phyloP scores from a whole-genome alignment of 2,888 invertebrate species.

The Labia minor region DNA sequence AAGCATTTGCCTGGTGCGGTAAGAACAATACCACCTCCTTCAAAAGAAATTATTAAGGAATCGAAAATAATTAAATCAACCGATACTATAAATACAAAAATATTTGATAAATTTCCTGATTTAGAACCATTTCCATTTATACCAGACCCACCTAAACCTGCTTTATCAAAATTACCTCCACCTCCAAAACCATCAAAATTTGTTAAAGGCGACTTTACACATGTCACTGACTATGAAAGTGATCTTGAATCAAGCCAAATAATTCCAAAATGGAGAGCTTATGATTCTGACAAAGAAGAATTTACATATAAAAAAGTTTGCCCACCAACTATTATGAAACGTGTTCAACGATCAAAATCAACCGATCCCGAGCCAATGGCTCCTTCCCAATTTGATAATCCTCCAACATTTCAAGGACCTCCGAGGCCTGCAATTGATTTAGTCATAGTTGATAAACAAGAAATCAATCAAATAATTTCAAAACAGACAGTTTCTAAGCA shows the following conservation, averaged over 20 bases:
- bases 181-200: constrained; percentile 49
- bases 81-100: constrained; percentile 30
- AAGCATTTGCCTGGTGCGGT: constrained; percentile 45
- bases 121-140: constrained; percentile 42
- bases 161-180: constrained; percentile 37
- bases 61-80: constrained; percentile 23
- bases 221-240: constrained; percentile 57
- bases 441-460: constrained; percentile 16
- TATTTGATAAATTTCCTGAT: constrained; percentile 38
- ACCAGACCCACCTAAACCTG: constrained; percentile 39
- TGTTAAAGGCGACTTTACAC: constrained; percentile 42
- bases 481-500: constrained; percentile 21
- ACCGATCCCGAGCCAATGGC: constrained; percentile 45
- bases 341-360: constrained; percentile 40
- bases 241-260: constrained; percentile 43
- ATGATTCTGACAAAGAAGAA: constrained; percentile 54
- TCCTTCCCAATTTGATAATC: constrained; percentile 45
- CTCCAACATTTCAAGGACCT: constrained; percentile 37
- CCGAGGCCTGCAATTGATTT: constrained; percentile 28
- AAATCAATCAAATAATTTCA: neutral
- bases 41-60: constrained; percentile 30
- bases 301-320: constrained; percentile 44
- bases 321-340: constrained; percentile 37
- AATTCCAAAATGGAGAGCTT: constrained; percentile 47
- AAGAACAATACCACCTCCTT: constrained; percentile 43